Conservation (phyloP, 35 echinoderm and acorn worm genomes). For the Anneissia japonica region DNA sequence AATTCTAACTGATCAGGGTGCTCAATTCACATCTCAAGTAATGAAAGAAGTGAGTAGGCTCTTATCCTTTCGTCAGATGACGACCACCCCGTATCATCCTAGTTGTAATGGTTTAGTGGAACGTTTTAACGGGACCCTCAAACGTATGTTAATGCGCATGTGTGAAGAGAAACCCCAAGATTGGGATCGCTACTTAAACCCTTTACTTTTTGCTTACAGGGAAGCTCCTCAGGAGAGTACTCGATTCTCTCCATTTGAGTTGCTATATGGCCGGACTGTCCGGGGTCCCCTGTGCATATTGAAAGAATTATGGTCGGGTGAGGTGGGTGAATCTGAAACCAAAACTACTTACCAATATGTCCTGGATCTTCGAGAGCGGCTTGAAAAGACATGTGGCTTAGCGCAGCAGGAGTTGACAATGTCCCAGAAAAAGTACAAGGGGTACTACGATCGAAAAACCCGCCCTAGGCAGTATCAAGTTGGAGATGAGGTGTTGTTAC, state of each 20-base stretch:
- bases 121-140: not conserved
- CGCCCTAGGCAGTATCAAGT: not conserved
- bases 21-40: slow-evolving; percentile 20
- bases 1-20: slow-evolving; percentile 35
- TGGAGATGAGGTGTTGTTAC: slow-evolving; percentile 44
- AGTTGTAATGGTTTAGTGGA: no score
- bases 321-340: slow-evolving; percentile 1
- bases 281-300: slow-evolving; percentile 49
- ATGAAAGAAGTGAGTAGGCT: not conserved
- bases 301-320: slow-evolving; percentile 31
- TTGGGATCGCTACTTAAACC: slow-evolving; percentile 16
- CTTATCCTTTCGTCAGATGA: not conserved
- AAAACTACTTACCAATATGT: slow-evolving; percentile 41
- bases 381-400: slow-evolving; percentile 38
- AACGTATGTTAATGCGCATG: slow-evolving; percentile 5
- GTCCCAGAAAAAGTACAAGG: slow-evolving; percentile 30
- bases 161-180: slow-evolving; percentile 4
- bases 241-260: slow-evolving; percentile 40
- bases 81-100: no score
- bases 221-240: slow-evolving; percentile 25
- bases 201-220: slow-evolving; percentile 29
- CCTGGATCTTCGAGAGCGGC: slow-evolving; percentile 15
- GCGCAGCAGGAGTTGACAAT: slow-evolving; percentile 21
- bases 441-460: slow-evolving; percentile 19
- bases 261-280: slow-evolving; percentile 34